Conservation (phyloP, 2,113 vertebrate species). For the Pontoporia blainvillei region DNA sequence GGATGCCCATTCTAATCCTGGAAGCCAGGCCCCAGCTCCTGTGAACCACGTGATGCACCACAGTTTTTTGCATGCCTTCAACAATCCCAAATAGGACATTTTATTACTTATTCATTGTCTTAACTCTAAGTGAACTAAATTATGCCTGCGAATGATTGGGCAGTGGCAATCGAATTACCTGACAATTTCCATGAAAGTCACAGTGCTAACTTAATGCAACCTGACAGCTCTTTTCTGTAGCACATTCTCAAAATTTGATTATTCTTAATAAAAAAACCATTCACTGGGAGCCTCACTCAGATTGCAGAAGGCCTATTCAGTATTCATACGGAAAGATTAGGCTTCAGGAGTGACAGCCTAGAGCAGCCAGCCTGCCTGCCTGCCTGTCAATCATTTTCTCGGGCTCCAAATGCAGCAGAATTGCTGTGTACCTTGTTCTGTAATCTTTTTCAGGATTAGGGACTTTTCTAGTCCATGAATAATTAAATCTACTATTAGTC, state of each 20-base stretch:
- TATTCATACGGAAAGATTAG: not conserved
- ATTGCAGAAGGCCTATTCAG: not conserved
- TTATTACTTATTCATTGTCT: not conserved
- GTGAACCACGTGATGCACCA: not conserved
- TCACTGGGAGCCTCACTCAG: not conserved
- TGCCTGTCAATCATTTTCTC: not conserved
- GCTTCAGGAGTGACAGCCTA: not conserved
- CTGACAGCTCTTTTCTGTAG: slow-evolving; percentile 36
- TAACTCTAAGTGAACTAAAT: slow-evolving; percentile 66
- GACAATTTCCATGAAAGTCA: slow-evolving; percentile 53
- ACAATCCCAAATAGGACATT: slow-evolving; percentile 42
- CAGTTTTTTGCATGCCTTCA: slow-evolving; percentile 29
- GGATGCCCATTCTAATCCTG: not conserved
- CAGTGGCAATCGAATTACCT: slow-evolving; percentile 61
- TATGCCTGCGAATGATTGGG: slow-evolving; percentile 41
- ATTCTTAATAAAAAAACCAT: slow-evolving; percentile 40
- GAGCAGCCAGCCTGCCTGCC: not conserved
- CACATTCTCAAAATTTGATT: slow-evolving; percentile 41
- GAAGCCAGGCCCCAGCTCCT: not conserved
- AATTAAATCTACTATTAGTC: not conserved
- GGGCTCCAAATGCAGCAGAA: not conserved
- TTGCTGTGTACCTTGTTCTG: not conserved
- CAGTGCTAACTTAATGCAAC: slow-evolving; percentile 44
- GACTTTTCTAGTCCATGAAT: not conserved
- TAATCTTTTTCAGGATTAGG: not conserved